Percentiles rank a stretch among this genome's conserved stretches.
Evolutionary conservation across 2,797 vertebrate species (phyloP).

Genomic region (Enteromius argenteus): DNA sequence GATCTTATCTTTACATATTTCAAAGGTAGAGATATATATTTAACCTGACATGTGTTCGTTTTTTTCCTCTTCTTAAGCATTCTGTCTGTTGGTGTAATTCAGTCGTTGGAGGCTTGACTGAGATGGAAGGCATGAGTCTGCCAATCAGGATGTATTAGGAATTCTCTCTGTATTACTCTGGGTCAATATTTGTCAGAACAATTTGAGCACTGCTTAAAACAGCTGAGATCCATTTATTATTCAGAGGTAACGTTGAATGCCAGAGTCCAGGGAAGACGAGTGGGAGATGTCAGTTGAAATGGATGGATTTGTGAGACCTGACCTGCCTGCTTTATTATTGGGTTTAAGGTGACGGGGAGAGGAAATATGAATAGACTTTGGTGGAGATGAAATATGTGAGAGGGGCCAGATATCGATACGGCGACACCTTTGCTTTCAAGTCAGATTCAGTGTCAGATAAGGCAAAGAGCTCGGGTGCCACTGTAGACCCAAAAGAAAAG

Average conservation of each 20-base stretch:
- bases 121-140: conserved; percentile 47
- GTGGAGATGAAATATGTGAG: conserved; percentile 42
- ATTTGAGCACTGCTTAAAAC: conserved; percentile 63
- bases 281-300: conserved; percentile 57
- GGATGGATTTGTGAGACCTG: conserved; percentile 61
- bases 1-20: background rate
- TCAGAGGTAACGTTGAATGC: conserved; percentile 54
- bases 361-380: conserved; percentile 52
- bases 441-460: conserved; percentile 28
- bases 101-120: conserved; percentile 13
- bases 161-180: conserved; percentile 60
- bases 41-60: background rate
- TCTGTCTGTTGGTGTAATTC: conserved; percentile 16
- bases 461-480: conserved; percentile 25
- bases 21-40: background rate
- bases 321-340: conserved; percentile 58
- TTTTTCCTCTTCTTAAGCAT: background rate
- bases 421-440: conserved; percentile 40
- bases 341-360: conserved; percentile 42
- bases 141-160: conserved; percentile 54
- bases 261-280: conserved; percentile 52
- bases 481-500: conserved; percentile 18
- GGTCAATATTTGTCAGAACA: conserved; percentile 65
- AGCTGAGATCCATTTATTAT: conserved; percentile 63
- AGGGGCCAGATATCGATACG: conserved; percentile 33